Conservation (phyloP, 2,888 invertebrate genomes). For the Drosophila mettleri region DNA sequence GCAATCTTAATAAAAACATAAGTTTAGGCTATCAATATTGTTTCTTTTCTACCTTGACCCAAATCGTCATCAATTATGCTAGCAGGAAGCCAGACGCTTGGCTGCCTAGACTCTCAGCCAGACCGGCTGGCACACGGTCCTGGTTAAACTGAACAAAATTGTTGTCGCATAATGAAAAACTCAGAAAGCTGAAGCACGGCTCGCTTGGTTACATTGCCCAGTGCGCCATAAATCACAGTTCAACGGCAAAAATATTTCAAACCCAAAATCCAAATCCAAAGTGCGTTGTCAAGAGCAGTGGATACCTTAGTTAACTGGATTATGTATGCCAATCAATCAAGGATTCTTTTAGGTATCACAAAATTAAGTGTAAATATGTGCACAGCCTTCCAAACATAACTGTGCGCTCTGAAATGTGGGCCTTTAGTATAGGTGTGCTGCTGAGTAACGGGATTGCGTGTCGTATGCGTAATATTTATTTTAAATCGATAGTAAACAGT, state of each 20-base stretch:
- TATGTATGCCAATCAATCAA: conserved; percentile 54
- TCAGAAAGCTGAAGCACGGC: neutral
- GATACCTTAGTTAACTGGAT: conserved; percentile 44
- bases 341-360: conserved; percentile 20
- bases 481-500: neutral
- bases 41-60: conserved; percentile 36
- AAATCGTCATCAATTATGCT: conserved; percentile 56
- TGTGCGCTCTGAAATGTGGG: conserved; percentile 10
- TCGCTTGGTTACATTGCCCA: conserved; percentile 13
- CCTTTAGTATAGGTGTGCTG: neutral
- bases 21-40: conserved; percentile 4
- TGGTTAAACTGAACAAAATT: conserved; percentile 53
- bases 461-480: conserved; percentile 12
- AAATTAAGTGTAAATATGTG: conserved; percentile 52
- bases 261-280: conserved; percentile 1
- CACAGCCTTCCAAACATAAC: conserved; percentile 6
- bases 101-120: no score
- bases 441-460: neutral
- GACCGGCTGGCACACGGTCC: conserved; percentile 10
- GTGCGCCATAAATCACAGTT: conserved; percentile 50
- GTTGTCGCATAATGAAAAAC: conserved; percentile 56
- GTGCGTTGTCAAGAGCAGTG: neutral
- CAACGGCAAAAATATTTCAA: conserved; percentile 49
- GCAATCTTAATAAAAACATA: neutral
- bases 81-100: conserved; percentile 12